phyloP scores from a whole-genome alignment of 2,797 vertebrate genomes.

The Propithecus deckenii region DNA sequence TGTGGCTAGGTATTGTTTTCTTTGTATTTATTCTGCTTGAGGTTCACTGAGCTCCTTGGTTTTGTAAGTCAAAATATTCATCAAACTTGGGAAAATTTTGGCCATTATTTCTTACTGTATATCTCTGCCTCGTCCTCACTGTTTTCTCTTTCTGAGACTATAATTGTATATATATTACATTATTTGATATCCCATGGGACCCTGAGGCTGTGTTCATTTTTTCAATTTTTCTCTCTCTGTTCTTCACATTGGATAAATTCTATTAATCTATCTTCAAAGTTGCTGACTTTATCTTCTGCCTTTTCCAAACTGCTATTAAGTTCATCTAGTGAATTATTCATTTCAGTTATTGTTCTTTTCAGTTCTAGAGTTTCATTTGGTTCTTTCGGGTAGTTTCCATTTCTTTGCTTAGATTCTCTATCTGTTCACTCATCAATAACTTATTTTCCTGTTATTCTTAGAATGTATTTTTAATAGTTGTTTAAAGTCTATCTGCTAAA shows the following conservation, averaged over 20 bases:
- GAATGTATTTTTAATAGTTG: not conserved
- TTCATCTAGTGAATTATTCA: slow-evolving; percentile 6
- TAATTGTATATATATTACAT: not conserved
- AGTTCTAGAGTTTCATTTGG: slow-evolving; percentile 10
- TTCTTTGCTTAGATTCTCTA: slow-evolving; percentile 21
- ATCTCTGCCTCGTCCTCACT: not conserved
- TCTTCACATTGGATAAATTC: slow-evolving; percentile 18
- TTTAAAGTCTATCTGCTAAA: slow-evolving; percentile 48
- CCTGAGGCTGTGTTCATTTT: not conserved
- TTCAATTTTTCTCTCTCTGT: not conserved
- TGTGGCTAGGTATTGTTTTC: not conserved
- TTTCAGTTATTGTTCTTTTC: slow-evolving; percentile 33
- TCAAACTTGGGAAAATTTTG: slow-evolving; percentile 18
- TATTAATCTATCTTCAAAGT: slow-evolving; percentile 17
- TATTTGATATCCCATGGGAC: not conserved
- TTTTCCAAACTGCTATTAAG: slow-evolving; percentile 31
- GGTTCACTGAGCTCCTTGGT: not conserved
- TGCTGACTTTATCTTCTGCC: not conserved
- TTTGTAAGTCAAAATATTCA: slow-evolving; percentile 8
- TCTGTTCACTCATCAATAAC: not conserved
- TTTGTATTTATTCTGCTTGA: slow-evolving; percentile 27
- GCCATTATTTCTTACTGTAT: slow-evolving; percentile 20
- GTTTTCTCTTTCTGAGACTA: not conserved
- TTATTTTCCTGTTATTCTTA: slow-evolving; percentile 40
- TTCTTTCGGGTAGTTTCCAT: slow-evolving; percentile 6